Evolutionary conservation across 2,888 invertebrate species (phyloP).

Genomic region (Morpho deidamia): DNA sequence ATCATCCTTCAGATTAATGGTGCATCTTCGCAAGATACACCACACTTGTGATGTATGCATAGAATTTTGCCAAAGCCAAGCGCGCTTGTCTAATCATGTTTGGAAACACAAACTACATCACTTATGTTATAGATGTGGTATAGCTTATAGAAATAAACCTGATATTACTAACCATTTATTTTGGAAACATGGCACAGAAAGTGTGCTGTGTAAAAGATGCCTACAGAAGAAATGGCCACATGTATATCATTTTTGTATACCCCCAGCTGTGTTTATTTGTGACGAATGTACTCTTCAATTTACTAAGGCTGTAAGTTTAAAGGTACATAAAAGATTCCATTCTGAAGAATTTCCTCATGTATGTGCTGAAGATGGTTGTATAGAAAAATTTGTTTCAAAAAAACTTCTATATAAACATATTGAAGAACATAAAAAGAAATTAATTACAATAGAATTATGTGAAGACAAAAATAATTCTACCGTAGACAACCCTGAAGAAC

Average conservation of each 20-base stretch:
- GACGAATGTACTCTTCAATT: slow-evolving; percentile 89
- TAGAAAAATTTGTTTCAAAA: slow-evolving; percentile 88
- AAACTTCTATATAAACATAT: slow-evolving; percentile 87
- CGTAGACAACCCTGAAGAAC: slow-evolving; percentile 48
- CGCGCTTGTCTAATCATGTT: slow-evolving; percentile 89
- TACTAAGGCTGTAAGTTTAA: slow-evolving; percentile 86
- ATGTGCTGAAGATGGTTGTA: slow-evolving; percentile 84
- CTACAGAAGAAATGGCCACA: slow-evolving; percentile 95
- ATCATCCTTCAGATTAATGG: slow-evolving; percentile 93
- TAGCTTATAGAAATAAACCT: slow-evolving; percentile 91
- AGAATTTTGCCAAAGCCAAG: slow-evolving; percentile 88
- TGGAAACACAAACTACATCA: slow-evolving; percentile 95
- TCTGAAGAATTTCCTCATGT: slow-evolving; percentile 83
- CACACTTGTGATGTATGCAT: slow-evolving; percentile 92
- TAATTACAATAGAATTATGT: slow-evolving; percentile 45
- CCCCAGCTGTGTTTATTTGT: slow-evolving; percentile 86
- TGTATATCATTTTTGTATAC: slow-evolving; percentile 93
- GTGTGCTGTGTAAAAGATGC: slow-evolving; percentile 90
- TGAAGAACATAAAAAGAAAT: slow-evolving; percentile 75
- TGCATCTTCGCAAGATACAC: slow-evolving; percentile 90
- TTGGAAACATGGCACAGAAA: slow-evolving; percentile 96
- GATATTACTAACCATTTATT: slow-evolving; percentile 94
- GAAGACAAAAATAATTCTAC: slow-evolving; percentile 43
- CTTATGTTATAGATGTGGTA: slow-evolving; percentile 91
- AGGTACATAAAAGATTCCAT: slow-evolving; percentile 91